Evolutionary conservation across 2,797 vertebrate species (phyloP).

Genomic region (Choloepus didactylus): DNA sequence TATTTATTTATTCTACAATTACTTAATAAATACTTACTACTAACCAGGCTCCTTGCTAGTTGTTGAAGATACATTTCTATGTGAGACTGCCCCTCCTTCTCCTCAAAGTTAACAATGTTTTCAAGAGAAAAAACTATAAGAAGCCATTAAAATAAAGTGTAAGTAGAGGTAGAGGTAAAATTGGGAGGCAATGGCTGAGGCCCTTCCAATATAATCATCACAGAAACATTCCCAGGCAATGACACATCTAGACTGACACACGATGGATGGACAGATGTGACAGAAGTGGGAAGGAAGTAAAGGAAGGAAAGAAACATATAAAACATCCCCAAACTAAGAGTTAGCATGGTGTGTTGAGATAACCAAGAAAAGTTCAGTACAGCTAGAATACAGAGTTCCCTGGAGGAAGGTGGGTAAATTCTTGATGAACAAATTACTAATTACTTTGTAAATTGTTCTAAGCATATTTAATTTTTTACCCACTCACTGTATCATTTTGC

Average conservation of each 20-base stretch:
- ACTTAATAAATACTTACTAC: neutral
- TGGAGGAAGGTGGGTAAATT: neutral
- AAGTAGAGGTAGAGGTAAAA: neutral
- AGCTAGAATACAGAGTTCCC: neutral
- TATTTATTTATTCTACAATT: no score
- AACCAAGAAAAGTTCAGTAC: neutral
- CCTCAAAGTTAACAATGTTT: neutral
- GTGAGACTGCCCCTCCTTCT: neutral
- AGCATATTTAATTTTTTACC: neutral
- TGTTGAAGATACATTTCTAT: neutral
- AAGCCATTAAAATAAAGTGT: neutral
- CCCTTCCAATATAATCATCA: neutral
- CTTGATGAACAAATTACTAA: neutral
- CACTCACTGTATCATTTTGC: neutral
- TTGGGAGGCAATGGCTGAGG: neutral
- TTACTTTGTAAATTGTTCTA: neutral
- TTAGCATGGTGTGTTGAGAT: neutral
- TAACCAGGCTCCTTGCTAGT: neutral
- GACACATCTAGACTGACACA: neutral
- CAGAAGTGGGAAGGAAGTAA: neutral
- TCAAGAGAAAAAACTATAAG: neutral
- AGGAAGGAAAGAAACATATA: neutral
- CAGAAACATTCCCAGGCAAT: neutral
- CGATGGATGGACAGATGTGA: neutral
- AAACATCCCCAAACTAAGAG: neutral